Conservation (phyloP, 2,888 invertebrate genomes). For the Tholera decimalis region DNA sequence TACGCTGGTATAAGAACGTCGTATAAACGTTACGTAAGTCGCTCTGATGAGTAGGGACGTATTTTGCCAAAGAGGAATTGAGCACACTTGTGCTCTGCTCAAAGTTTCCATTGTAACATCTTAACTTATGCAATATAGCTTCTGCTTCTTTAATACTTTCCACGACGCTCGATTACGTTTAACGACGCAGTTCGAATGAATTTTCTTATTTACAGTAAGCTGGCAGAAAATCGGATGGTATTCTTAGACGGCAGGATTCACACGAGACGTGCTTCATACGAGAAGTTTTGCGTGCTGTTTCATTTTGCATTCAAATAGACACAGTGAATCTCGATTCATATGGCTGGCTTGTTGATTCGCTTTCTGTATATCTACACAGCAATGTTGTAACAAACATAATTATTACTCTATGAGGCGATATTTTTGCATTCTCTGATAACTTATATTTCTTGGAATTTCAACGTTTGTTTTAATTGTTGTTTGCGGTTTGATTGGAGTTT, state of each 20-base stretch:
- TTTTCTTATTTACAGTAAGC: slow-evolving; percentile 90
- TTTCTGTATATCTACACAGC: slow-evolving; percentile 16
- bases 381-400: slow-evolving; percentile 16
- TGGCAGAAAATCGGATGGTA: slow-evolving; percentile 83
- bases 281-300: slow-evolving; percentile 77
- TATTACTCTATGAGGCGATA: slow-evolving; percentile 7
- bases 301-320: slow-evolving; percentile 65
- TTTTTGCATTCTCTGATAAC: slow-evolving; percentile 2
- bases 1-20: slow-evolving; percentile 45
- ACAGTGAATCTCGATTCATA: slow-evolving; percentile 54
- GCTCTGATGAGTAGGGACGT: slow-evolving; percentile 79
- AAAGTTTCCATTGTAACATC: slow-evolving; percentile 90
- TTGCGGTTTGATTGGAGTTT: neutral
- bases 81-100: slow-evolving; percentile 86
- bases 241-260: slow-evolving; percentile 82
- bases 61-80: slow-evolving; percentile 84
- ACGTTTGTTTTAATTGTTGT: neutral
- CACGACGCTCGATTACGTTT: slow-evolving; percentile 90
- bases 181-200: slow-evolving; percentile 88
- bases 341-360: slow-evolving; percentile 36
- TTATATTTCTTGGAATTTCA: neutral
- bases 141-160: slow-evolving; percentile 90
- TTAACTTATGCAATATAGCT: slow-evolving; percentile 90
- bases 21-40: slow-evolving; percentile 75
- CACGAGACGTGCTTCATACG: slow-evolving; percentile 82